Evolutionary conservation across 2,797 vertebrate species (phyloP), one percentile per base, ranked within the genome.

Genomic region (Oreortyx pictus): DNA sequence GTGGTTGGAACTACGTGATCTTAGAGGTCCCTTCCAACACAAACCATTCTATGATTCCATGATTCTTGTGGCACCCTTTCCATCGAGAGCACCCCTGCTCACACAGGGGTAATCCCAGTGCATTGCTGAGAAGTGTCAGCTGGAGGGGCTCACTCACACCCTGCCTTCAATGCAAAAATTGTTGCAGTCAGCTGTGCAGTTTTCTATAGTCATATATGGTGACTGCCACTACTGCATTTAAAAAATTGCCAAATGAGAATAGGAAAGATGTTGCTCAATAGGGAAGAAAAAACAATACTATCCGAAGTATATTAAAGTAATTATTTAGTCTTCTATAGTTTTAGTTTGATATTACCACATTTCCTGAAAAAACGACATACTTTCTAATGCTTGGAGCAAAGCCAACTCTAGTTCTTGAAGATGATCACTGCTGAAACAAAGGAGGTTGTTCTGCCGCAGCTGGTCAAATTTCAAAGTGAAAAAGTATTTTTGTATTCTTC

Each of bases 161-260:
- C 8, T 2, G 3, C 15, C 35, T 22, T 33, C 27, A 15, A 8
- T 0, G 0, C 2, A 46, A 57, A 72, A 72, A 29, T 4, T 4
- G 3, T 20, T 68, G 61, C 25, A 72, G 11, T 9, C 12, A 54
- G 27, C 31, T 65, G 46, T 22, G 35, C 31, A 49, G 10, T n/a
- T 87, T 60, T 44, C 35, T 56, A 44, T 49, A 72, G 52, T 49
- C 31, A 6, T 22, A 14, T 14, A 15, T 5, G 27, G 66, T 17
- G 49, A 43, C 33, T 39, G 23, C 33, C 0, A 2, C 23, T 17
- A 44, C 29, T 27, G 7, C 44, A 24, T 60, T 84, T 68, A 64
- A 20, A 52, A 50, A 41, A 84, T 49, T 1, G 2, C 2, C 5
- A 47, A 47, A n/a, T 29, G 7, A 70, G 23, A 75, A 65, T 7